These are phyloP conservation scores for Magallana gigas DNA, from an alignment of 1,140 invertebrate genomes.

Conservation along the genomic window DNA sequence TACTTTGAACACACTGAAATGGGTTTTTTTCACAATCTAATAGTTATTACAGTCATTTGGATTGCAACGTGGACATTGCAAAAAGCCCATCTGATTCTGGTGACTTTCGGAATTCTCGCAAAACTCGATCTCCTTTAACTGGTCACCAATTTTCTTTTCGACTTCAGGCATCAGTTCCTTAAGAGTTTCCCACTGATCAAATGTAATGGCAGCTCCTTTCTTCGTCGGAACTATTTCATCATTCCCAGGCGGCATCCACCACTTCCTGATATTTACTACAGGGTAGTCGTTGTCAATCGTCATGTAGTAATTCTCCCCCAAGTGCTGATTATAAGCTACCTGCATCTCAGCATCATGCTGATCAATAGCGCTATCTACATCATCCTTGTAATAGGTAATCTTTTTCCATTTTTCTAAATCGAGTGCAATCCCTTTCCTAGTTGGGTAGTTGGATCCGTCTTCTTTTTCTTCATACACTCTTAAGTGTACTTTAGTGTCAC, in stretches of 20 bases:
- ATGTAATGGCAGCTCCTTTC: not conserved
- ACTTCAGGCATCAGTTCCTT: not conserved
- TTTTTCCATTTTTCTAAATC: conserved; percentile 20
- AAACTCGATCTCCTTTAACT: not conserved
- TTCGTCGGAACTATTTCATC: not conserved
- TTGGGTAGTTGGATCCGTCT: too few species aligned
- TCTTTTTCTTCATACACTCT: conserved; percentile 16
- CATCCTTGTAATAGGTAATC: not conserved
- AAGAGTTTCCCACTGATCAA: not conserved
- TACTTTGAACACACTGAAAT: not conserved
- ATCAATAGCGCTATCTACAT: not conserved
- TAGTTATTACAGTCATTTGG: not conserved
- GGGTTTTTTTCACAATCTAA: not conserved
- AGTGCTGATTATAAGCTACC: too few species aligned
- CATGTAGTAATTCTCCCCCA: too few species aligned
- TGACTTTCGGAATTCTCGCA: not conserved
- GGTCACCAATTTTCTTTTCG: conserved; percentile 1
- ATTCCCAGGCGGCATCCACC: not conserved
- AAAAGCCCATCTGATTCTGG: not conserved
- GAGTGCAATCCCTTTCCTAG: too few species aligned
- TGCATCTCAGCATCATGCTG: not conserved
- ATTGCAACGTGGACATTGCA: not conserved
- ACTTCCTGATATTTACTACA: conserved; percentile 17
- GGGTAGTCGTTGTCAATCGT: too few species aligned
- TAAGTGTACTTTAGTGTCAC: conserved; percentile 4